A percentile compares a stretch with the other conserved stretches of the same genome.
phyloP scores from a whole-genome alignment of 2,797 vertebrate genomes.

The Nyctibius grandis region DNA sequence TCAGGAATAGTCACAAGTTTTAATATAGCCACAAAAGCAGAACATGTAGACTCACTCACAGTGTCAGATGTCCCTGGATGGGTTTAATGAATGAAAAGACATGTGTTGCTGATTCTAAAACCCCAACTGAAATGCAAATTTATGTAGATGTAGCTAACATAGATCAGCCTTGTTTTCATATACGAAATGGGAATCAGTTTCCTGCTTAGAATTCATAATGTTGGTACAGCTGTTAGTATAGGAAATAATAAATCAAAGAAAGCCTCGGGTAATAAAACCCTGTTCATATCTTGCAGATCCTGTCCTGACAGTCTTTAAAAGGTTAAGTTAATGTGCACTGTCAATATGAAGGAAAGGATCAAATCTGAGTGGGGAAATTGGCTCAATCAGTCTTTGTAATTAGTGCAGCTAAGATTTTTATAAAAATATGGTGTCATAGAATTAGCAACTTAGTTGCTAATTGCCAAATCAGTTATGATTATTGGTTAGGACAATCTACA shows the following conservation, averaged over 20 bases:
- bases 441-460: constrained; percentile 38
- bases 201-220: not conserved
- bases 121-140: not conserved
- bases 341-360: not conserved
- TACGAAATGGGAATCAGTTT: not conserved
- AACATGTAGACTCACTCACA: fast-evolving
- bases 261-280: not conserved
- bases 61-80: not conserved
- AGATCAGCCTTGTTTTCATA: not conserved
- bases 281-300: not conserved
- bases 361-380: not conserved
- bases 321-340: not conserved
- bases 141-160: not conserved
- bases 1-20: not conserved
- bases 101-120: not conserved
- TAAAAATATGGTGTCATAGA: not conserved
- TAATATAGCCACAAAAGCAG: not conserved
- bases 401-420: constrained; percentile 6
- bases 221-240: not conserved
- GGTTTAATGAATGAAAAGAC: not conserved
- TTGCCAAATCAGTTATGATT: constrained; percentile 38
- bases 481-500: constrained; percentile 21
- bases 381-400: not conserved
- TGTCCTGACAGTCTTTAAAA: not conserved
- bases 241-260: not conserved